Evolutionary conservation across 2,888 invertebrate genomes (phyloP).

Genomic region (Cyrtodaria siliqua): DNA sequence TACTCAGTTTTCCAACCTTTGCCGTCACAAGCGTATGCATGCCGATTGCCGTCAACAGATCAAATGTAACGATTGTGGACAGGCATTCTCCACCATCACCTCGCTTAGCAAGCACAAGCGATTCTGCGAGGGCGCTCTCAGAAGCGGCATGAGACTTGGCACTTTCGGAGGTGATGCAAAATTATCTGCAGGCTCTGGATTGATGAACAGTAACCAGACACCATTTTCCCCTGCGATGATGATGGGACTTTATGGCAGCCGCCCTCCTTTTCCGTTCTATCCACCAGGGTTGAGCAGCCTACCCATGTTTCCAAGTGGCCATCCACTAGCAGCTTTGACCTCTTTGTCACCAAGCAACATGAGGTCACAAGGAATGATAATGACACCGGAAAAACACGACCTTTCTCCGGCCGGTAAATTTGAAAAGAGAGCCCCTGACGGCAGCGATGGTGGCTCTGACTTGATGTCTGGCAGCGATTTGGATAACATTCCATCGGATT

Average conservation of each 20-base stretch:
- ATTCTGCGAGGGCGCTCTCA: conserved; percentile 93
- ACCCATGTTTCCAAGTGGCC: conserved; percentile 67
- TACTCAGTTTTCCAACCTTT: conserved; percentile 99
- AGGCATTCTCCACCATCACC: conserved; percentile 96
- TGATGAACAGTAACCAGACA: conserved; percentile 55
- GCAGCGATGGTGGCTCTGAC: conserved; percentile 66
- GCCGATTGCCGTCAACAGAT: conserved; percentile 96
- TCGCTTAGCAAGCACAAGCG: conserved; percentile 98
- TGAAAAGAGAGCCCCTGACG: conserved; percentile 51
- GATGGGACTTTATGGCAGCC: conserved; percentile 73
- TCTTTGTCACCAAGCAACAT: conserved; percentile 48
- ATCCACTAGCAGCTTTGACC: conserved; percentile 62
- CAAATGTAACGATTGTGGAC: conserved; percentile 97
- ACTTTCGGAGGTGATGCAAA: conserved; percentile 63
- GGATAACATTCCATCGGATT: conserved; percentile 75
- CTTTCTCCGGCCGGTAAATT: conserved; percentile 50
- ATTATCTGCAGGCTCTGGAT: conserved; percentile 45
- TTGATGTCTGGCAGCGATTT: conserved; percentile 70
- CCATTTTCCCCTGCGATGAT: conserved; percentile 69
- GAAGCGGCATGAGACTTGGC: conserved; percentile 78
- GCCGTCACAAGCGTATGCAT: conserved; percentile 99
- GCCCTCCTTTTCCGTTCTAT: conserved; percentile 77
- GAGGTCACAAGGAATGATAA: conserved; percentile 49
- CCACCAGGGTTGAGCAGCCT: conserved; percentile 68
- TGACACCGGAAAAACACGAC: conserved; percentile 57